phyloP scores from a whole-genome alignment of 2,888 invertebrate species.

The Trachelus iudaicus region DNA sequence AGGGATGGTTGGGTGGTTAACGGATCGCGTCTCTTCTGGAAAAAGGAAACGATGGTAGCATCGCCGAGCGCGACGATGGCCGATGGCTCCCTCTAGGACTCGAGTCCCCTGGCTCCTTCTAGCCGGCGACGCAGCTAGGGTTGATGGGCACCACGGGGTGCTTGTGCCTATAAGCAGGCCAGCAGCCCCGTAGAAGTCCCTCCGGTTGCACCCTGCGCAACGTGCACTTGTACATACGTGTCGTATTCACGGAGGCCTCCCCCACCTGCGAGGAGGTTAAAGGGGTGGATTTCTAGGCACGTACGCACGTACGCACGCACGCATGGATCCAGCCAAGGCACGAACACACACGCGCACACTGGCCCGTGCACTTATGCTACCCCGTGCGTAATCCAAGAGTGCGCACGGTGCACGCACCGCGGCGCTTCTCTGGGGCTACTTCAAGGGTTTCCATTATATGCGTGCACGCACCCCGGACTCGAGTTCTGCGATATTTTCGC shows the following conservation, averaged over 20 bases:
- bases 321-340: constrained; percentile 43
- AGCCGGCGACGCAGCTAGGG: neutral
- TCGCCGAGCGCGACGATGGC: neutral
- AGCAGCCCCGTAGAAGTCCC: neutral
- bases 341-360: constrained; percentile 24
- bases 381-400: constrained; percentile 37
- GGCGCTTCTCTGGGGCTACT: constrained; percentile 46
- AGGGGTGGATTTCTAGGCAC: constrained; percentile 56
- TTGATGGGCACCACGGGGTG: neutral
- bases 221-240: constrained; percentile 58
- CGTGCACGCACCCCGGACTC: constrained; percentile 51
- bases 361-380: constrained; percentile 9
- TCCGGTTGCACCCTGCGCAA: constrained; percentile 10
- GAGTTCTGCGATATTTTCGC: constrained; percentile 35
- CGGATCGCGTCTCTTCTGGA: neutral
- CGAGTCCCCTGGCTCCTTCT: neutral
- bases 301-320: constrained; percentile 37
- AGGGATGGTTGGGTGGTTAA: neutral
- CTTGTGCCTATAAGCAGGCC: neutral
- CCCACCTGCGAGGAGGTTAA: constrained; percentile 37
- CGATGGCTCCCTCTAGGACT: neutral
- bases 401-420: constrained; percentile 22
- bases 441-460: constrained; percentile 64
- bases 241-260: constrained; percentile 48
- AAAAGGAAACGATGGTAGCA: neutral